These are phyloP conservation scores for Geotrupes spiniger DNA, from an alignment of 2,888 invertebrate species.

Conservation along the genomic window DNA sequence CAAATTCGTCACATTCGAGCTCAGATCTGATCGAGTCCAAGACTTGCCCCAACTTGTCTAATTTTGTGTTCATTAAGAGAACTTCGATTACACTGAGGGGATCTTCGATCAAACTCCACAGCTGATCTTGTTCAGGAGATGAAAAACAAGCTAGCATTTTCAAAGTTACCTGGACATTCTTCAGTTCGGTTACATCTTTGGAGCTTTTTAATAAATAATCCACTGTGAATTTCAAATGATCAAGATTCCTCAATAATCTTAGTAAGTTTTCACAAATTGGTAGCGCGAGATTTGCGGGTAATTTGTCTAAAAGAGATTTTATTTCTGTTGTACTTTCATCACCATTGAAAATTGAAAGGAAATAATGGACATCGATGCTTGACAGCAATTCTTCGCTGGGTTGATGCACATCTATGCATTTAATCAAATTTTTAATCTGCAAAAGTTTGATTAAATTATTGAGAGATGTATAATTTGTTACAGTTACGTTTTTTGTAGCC, in stretches of 20 bases:
- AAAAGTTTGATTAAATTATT: conserved; percentile 29
- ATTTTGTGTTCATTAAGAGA: conserved; percentile 80
- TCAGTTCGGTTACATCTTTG: conserved; percentile 55
- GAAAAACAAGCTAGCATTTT: conserved; percentile 65
- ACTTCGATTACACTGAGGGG: conserved; percentile 82
- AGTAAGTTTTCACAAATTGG: conserved; percentile 64
- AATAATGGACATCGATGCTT: conserved; percentile 53
- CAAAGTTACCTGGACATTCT: conserved; percentile 65
- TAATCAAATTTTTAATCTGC: conserved; percentile 63
- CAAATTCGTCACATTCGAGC: conserved; percentile 59
- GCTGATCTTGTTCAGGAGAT: conserved; percentile 55
- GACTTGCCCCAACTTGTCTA: conserved; percentile 64
- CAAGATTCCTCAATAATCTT: conserved; percentile 60
- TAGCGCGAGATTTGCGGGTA: conserved; percentile 59
- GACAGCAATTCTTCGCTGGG: conserved; percentile 56
- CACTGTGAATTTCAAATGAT: conserved; percentile 62
- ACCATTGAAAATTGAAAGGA: conserved; percentile 58
- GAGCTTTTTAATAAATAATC: conserved; percentile 56
- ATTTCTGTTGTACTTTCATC: conserved; percentile 51
- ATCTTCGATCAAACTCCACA: conserved; percentile 63
- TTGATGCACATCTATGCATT: conserved; percentile 67
- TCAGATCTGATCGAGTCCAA: conserved; percentile 57
- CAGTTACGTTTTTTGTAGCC: conserved; percentile 36
- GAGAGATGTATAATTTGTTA: too few species aligned
- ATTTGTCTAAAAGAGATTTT: conserved; percentile 57